Conservation (phyloP, 2,113 vertebrate species). For the Mobula birostris region DNA sequence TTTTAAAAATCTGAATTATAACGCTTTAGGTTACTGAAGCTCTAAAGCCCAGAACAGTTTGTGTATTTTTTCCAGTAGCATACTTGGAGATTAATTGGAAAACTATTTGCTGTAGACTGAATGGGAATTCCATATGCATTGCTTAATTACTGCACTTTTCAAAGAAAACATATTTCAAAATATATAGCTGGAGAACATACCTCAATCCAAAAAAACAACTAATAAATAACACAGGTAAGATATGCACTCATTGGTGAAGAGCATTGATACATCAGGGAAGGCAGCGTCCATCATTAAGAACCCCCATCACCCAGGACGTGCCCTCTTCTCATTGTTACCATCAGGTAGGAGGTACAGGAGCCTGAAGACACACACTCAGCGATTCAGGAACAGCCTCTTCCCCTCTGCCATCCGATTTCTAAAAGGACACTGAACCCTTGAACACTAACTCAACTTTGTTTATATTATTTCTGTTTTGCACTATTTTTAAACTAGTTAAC, state of each 20-base stretch:
- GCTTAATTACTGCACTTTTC: background rate
- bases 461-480: no score
- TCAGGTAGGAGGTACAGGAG: no score
- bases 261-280: no score
- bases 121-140: background rate
- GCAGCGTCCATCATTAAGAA: no score
- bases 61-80: background rate
- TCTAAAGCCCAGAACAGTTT: background rate
- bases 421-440: no score
- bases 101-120: background rate
- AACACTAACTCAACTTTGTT: no score
- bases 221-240: background rate
- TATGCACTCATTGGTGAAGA: background rate
- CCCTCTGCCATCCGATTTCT: no score
- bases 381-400: no score
- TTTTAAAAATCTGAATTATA: background rate
- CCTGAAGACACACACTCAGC: no score
- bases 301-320: no score
- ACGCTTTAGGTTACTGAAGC: background rate
- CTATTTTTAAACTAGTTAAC: no score
- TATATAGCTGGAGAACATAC: background rate
- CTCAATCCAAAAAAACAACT: background rate
- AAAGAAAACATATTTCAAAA: slow-evolving; percentile 6
- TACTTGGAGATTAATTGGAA: background rate
- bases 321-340: no score